Evolutionary conservation across 2,797 vertebrate species (phyloP).

Genomic region (Amazona ochrocephala): DNA sequence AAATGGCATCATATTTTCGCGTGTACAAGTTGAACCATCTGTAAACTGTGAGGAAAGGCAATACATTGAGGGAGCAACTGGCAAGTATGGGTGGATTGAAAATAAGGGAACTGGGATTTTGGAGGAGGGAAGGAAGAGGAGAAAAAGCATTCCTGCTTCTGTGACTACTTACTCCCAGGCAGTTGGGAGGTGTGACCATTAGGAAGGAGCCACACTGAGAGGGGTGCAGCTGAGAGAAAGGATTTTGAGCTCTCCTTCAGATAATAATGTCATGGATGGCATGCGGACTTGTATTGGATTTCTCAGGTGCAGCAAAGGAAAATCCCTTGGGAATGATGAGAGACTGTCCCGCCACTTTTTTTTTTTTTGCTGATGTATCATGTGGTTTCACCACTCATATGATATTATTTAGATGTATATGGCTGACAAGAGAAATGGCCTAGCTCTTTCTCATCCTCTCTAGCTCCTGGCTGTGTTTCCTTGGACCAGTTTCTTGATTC

Average conservation of each 20-base stretch:
- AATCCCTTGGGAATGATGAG: background rate
- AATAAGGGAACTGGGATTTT: background rate
- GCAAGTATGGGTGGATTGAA: background rate
- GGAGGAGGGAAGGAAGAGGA: background rate
- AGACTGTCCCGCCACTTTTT: background rate
- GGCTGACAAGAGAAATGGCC: background rate
- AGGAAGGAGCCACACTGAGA: fast-evolving
- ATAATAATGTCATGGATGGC: too few relatives aligned
- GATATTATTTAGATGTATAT: background rate
- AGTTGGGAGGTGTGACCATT: fast-evolving
- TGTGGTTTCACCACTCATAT: background rate
- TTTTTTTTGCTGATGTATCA: background rate
- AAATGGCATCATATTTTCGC: background rate
- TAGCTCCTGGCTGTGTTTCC: background rate
- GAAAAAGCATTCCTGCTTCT: background rate
- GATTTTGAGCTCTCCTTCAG: background rate
- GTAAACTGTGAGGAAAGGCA: background rate
- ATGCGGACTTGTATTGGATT: fast-evolving
- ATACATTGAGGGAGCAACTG: background rate
- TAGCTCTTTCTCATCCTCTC: background rate
- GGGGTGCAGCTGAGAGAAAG: background rate
- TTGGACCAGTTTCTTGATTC: background rate
- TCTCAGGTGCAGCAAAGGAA: background rate
- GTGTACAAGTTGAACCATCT: background rate
- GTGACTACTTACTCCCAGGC: fast-evolving